A percentile compares a stretch with the other conserved stretches of the same genome.
Evolutionary conservation across 2,797 vertebrate species (phyloP).

Genomic region (Dromococcyx pavoninus): DNA sequence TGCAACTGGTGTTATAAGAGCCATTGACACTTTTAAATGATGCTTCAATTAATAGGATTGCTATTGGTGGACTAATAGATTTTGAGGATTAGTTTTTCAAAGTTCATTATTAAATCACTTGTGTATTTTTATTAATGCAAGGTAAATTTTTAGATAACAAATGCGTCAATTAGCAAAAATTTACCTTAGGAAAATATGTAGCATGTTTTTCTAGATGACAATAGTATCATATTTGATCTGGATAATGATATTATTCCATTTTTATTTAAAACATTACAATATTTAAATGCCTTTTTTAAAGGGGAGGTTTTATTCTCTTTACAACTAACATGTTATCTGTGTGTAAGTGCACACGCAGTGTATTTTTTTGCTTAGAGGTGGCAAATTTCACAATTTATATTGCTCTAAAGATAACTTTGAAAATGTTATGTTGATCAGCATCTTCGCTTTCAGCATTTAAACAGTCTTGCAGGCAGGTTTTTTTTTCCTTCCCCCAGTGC

Average conservation of each 20-base stretch:
- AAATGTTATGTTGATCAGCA: not conserved
- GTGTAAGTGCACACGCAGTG: not conserved
- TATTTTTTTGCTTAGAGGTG: not conserved
- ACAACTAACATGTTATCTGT: not conserved
- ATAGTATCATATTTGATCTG: not conserved
- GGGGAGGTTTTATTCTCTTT: not conserved
- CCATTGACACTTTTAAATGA: conserved; percentile 50
- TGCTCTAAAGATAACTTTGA: not conserved
- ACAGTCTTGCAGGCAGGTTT: not conserved
- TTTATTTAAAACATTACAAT: not conserved
- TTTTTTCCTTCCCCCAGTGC: not conserved
- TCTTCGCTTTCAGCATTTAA: conserved; percentile 17
- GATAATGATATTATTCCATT: conserved; percentile 12
- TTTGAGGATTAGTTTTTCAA: conserved; percentile 48
- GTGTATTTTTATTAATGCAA: conserved; percentile 32
- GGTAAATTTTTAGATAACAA: conserved; percentile 8
- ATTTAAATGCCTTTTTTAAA: not conserved
- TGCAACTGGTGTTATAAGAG: conserved; percentile 34
- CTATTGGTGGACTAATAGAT: conserved; percentile 3
- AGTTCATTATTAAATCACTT: not conserved
- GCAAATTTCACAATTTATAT: not conserved
- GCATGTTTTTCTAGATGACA: not conserved
- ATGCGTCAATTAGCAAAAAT: not conserved
- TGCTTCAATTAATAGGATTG: conserved; percentile 64
- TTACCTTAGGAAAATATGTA: conserved; percentile 6